These are phyloP conservation scores for Elegia similella DNA, from an alignment of 2,888 invertebrate genomes.

Conservation along the genomic window DNA sequence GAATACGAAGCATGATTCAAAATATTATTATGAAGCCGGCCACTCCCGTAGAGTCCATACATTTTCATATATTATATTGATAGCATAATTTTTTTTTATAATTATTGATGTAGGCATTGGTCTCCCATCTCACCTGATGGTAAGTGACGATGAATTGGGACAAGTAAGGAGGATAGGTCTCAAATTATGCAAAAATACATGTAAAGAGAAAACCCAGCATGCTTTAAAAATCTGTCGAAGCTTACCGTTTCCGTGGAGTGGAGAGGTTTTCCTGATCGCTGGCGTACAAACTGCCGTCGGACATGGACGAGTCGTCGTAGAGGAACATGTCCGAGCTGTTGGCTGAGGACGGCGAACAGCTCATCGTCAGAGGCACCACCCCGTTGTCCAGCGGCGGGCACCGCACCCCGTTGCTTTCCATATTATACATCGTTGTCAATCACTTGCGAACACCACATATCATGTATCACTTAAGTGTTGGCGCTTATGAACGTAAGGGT, in stretches of 20 bases:
- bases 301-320: slow-evolving; percentile 83
- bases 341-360: slow-evolving; percentile 66
- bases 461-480: not conserved
- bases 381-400: slow-evolving; percentile 41
- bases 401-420: slow-evolving; percentile 49
- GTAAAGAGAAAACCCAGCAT: not conserved
- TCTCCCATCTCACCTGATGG: no score
- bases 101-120: no score
- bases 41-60: no score
- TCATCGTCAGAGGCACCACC: slow-evolving; percentile 37
- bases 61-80: no score
- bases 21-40: no score
- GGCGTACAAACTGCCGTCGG: slow-evolving; percentile 86
- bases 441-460: not conserved
- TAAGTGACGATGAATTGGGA: no score
- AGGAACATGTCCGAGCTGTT: slow-evolving; percentile 87
- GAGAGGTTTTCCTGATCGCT: slow-evolving; percentile 92
- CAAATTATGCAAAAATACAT: not conserved
- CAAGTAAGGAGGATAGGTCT: no score
- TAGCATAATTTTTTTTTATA: no score
- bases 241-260: slow-evolving; percentile 84
- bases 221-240: not conserved
- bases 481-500: not conserved
- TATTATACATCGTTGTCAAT: slow-evolving; percentile 35
- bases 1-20: no score